These are phyloP conservation scores for Sebastes wilsoni DNA, from an alignment of 2,797 vertebrate species.

Conservation along the genomic window DNA sequence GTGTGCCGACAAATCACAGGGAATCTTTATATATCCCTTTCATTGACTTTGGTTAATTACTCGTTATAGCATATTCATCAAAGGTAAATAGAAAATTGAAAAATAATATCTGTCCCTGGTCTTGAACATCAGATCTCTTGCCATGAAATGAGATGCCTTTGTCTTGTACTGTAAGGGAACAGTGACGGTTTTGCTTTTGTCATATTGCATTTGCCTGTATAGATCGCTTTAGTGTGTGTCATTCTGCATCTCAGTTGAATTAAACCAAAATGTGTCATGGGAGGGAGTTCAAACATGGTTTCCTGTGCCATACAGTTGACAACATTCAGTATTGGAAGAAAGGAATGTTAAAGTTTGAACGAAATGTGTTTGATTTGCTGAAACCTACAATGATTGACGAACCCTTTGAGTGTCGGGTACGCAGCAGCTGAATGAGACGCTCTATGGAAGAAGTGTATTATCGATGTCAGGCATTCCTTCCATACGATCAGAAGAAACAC, in stretches of 20 bases:
- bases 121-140: slow-evolving; percentile 6
- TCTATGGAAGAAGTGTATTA: slow-evolving; percentile 48
- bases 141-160: slow-evolving; percentile 22
- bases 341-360: slow-evolving; percentile 4
- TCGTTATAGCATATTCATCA: neutral
- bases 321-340: slow-evolving; percentile 10
- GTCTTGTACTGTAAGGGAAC: slow-evolving; percentile 41
- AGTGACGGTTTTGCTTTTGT: slow-evolving; percentile 5
- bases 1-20: neutral
- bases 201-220: neutral
- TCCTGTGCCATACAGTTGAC: slow-evolving; percentile 19
- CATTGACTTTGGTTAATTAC: neutral
- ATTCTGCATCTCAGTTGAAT: slow-evolving; percentile 34
- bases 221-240: slow-evolving; percentile 5
- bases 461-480: slow-evolving; percentile 85
- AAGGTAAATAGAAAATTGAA: neutral
- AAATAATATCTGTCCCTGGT: neutral
- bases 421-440: slow-evolving; percentile 11
- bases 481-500: slow-evolving; percentile 73
- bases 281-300: neutral
- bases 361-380: slow-evolving; percentile 18
- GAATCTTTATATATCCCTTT: neutral
- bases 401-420: slow-evolving; percentile 8
- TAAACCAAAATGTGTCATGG: slow-evolving; percentile 36
- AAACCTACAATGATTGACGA: slow-evolving; percentile 21